These are phyloP conservation scores for Nomada fucata DNA, from an alignment of 2,888 invertebrate genomes.

Conservation along the genomic window DNA sequence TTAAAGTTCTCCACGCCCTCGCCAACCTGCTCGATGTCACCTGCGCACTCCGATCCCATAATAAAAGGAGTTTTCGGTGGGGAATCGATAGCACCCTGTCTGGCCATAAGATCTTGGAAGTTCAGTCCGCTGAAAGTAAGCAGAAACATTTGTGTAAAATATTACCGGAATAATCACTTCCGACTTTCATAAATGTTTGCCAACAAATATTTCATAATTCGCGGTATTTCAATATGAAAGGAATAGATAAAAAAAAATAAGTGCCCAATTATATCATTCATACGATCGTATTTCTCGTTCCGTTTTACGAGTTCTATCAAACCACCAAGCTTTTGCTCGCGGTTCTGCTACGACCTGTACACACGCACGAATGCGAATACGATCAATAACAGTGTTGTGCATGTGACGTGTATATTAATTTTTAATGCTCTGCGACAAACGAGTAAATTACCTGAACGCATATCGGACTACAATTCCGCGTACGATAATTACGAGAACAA, in stretches of 20 bases:
- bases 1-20: slow-evolving; percentile 92
- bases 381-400: slow-evolving; percentile 36
- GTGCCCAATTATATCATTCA: too few species aligned
- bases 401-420: slow-evolving; percentile 25
- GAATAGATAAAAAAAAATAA: too few species aligned
- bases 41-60: slow-evolving; percentile 95
- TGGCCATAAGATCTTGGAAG: slow-evolving; percentile 95
- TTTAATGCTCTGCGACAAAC: slow-evolving; percentile 25
- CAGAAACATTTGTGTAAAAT: neutral
- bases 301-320: too few species aligned
- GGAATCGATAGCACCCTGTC: slow-evolving; percentile 94
- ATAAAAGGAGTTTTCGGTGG: slow-evolving; percentile 96
- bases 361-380: neutral
- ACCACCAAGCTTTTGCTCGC: neutral
- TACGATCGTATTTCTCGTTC: too few species aligned
- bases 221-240: too few species aligned
- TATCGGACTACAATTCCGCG: slow-evolving; percentile 24
- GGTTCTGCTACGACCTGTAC: neutral
- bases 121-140: slow-evolving; percentile 91
- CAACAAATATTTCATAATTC: neutral
- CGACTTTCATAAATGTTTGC: neutral
- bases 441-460: slow-evolving; percentile 17
- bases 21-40: slow-evolving; percentile 91
- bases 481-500: slow-evolving; percentile 1
- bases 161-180: neutral